Evolutionary conservation across 2,113 vertebrate genomes (phyloP).

Genomic region (Tenebrosternarchus preto): DNA sequence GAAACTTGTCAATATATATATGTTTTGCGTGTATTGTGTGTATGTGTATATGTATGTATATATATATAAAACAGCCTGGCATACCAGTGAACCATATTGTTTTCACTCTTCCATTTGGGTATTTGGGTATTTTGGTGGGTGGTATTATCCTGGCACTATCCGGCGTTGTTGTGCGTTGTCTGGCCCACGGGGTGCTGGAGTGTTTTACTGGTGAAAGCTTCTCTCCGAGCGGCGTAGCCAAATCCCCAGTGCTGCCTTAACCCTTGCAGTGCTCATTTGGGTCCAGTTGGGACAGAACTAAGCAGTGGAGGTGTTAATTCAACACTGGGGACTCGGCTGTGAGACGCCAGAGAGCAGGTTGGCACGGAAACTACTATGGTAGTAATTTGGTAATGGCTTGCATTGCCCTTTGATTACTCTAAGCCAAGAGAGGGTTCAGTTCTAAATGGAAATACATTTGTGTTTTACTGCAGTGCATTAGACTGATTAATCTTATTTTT

Average conservation of each 20-base stretch:
- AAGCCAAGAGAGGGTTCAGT: slow-evolving; percentile 43
- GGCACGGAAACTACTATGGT: slow-evolving; percentile 44
- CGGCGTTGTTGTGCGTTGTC: slow-evolving; percentile 7
- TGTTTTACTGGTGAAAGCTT: slow-evolving; percentile 35
- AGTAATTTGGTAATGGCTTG: slow-evolving; percentile 58
- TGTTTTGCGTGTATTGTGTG: too few species aligned
- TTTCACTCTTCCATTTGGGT: slow-evolving; percentile 22
- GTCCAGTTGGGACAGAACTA: background rate
- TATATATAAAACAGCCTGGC: background rate
- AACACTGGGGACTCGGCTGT: slow-evolving; percentile 19
- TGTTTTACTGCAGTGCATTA: slow-evolving; percentile 58
- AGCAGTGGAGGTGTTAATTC: slow-evolving; percentile 21
- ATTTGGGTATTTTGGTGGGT: too few species aligned
- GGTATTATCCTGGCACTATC: background rate
- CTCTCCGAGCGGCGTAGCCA: background rate
- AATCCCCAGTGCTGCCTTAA: background rate
- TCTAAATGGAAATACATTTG: slow-evolving; percentile 57
- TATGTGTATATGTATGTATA: background rate
- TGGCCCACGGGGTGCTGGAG: background rate
- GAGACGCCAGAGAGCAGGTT: slow-evolving; percentile 36
- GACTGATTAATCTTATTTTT: slow-evolving; percentile 54
- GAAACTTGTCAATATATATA: too few species aligned
- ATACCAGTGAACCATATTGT: slow-evolving; percentile 28
- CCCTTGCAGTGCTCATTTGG: slow-evolving; percentile 19
- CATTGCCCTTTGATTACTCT: slow-evolving; percentile 55